Conservation (phyloP, 2,888 invertebrate species). For the Andrena bicolor region DNA sequence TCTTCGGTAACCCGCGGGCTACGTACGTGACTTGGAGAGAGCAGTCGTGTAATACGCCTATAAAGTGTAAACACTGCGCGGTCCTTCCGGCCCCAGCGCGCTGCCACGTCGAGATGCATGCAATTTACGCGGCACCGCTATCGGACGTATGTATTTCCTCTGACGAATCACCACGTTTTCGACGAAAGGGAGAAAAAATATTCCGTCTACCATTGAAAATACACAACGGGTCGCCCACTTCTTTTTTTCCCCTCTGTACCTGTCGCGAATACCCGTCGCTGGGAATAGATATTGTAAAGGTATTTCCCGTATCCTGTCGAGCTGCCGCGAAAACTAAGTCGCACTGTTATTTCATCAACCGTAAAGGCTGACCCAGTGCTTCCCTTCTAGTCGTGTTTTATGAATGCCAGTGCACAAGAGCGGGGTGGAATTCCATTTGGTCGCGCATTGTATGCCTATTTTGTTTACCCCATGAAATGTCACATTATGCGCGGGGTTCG, state of each 20-base stretch:
- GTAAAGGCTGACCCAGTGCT: neutral
- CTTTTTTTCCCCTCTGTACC: neutral
- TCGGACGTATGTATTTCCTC: slow-evolving; percentile 19
- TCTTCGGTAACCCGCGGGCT: slow-evolving; percentile 44
- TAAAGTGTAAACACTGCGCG: slow-evolving; percentile 54
- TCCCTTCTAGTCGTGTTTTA: no score
- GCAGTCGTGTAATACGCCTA: slow-evolving; percentile 67
- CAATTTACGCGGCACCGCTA: slow-evolving; percentile 50
- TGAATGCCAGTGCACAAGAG: neutral
- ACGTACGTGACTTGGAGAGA: slow-evolving; percentile 56
- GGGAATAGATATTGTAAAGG: slow-evolving; percentile 7
- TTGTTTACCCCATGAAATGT: no score
- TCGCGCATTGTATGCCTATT: no score
- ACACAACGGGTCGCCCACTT: neutral
- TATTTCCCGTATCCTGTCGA: slow-evolving; percentile 9
- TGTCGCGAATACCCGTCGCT: neutral
- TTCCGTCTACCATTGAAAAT: neutral
- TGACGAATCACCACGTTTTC: slow-evolving; percentile 27
- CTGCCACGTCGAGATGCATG: slow-evolving; percentile 30
- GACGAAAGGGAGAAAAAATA: neutral
- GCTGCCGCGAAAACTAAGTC: slow-evolving; percentile 21
- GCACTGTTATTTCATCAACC: slow-evolving; percentile 13
- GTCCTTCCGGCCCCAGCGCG: slow-evolving; percentile 23
- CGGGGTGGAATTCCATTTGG: neutral
- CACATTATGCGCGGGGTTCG: no score